These are phyloP conservation scores for Philereme vetulata DNA, from an alignment of 2,888 invertebrate species.

Conservation along the genomic window DNA sequence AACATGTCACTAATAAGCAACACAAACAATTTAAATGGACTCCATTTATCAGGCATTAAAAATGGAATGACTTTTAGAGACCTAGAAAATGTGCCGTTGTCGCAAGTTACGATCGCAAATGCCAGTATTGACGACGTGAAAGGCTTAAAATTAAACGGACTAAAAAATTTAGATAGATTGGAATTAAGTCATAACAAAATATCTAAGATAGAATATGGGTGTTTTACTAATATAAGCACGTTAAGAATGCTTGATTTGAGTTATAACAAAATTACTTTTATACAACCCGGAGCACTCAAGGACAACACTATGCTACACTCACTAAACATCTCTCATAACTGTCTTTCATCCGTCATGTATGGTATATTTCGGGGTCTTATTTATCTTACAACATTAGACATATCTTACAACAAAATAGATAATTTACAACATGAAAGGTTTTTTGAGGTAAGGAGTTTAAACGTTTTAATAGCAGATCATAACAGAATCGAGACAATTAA, in stretches of 20 bases:
- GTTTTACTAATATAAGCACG: constrained; percentile 47
- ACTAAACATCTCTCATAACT: constrained; percentile 66
- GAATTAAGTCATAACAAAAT: constrained; percentile 54
- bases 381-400: constrained; percentile 54
- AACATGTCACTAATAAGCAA: constrained; percentile 41
- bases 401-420: constrained; percentile 60
- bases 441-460: constrained; percentile 53
- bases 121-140: constrained; percentile 49
- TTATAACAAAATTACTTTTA: constrained; percentile 54
- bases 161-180: constrained; percentile 47
- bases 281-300: constrained; percentile 63
- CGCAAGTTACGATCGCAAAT: constrained; percentile 49
- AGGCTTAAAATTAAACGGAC: constrained; percentile 43
- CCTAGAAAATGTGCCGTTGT: constrained; percentile 38
- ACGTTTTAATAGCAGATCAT: constrained; percentile 57
- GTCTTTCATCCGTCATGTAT: constrained; percentile 50
- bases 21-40: constrained; percentile 40
- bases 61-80: constrained; percentile 44
- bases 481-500: constrained; percentile 56
- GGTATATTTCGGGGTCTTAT: constrained; percentile 60
- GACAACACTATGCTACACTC: constrained; percentile 49
- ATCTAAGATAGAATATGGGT: constrained; percentile 45
- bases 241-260: constrained; percentile 58
- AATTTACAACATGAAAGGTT: constrained; percentile 61
- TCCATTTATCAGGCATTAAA: constrained; percentile 54